A percentile compares a stretch with the other conserved stretches of the same genome.
These are phyloP conservation scores for Pollimyrus isidori DNA, from an alignment of 2,113 vertebrate species.

Conservation along the genomic window DNA sequence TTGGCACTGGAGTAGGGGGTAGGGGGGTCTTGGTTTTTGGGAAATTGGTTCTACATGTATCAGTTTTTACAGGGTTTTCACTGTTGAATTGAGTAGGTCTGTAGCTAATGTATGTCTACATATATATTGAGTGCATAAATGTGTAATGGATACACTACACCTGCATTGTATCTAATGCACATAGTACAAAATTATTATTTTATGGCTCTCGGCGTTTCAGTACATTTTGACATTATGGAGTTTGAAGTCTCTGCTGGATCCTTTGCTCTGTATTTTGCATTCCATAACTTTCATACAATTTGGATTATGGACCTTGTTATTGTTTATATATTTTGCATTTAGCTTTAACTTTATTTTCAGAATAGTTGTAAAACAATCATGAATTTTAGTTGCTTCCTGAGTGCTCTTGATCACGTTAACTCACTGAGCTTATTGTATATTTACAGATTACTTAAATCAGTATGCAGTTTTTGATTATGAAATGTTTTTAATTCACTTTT, in stretches of 20 bases:
- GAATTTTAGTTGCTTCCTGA: background rate
- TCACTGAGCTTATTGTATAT: background rate
- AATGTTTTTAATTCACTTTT: background rate
- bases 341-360: background rate
- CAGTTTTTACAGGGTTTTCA: background rate
- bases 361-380: background rate
- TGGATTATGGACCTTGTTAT: background rate
- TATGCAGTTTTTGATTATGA: background rate
- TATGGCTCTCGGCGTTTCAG: background rate
- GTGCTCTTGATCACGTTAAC: background rate
- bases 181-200: background rate
- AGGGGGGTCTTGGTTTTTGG: background rate
- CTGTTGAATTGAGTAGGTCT: background rate
- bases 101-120: background rate
- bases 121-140: background rate
- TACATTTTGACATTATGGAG: background rate
- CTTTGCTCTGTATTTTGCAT: background rate
- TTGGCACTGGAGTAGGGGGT: background rate
- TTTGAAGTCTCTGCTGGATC: background rate
- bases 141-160: background rate
- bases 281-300: background rate
- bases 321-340: background rate
- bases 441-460: background rate
- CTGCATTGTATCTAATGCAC: background rate
- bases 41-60: background rate